Base-by-base conservation (phyloP, 2,113 vertebrate genomes). In the Sula dactylatra region DNA sequence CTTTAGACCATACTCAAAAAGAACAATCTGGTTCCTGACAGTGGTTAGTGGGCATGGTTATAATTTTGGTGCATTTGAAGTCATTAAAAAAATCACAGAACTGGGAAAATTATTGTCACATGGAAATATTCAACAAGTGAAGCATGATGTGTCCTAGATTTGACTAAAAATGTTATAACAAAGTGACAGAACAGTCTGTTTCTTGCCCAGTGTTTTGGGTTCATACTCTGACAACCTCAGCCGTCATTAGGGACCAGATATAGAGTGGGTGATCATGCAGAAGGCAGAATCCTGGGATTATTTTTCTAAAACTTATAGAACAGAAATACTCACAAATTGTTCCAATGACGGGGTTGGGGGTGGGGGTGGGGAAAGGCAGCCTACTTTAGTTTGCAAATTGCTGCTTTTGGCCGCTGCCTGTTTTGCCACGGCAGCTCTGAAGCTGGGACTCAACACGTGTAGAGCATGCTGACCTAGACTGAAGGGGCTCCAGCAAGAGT, bases 271-370 rank as follows among this genome's bases (percentile, higher is more conserved):
- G 7, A 66, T 24, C 55, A 65, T 3, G 10, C 5, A 49, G 42
- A 80, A 80, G 29, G 31, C 36, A 74, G 70, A 82, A 65, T 34
- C 5, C 24, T 56, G 24, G 7, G 4, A 73, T 26, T 61, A 16
- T 32, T 90, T 88, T 78, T 50, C 32, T 90, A 52, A 82, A 87
- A 77, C 0, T 1, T 88, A 7, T 3, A 45, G 31, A 87, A 50
- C 9, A 77, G 21, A 56, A 73, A 70, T n/a, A 70, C 5, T 34
- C 38, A 64, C 4, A 76, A 61, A 47, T 22, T 76, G 4, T 58
- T 56, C 9, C 82, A n/a, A 65, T 25, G 3, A 47, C 4, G 16
- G 16, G 5, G 4, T 7, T 5, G 1, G 13, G n/a, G n/a, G n/a
- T n/a, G n/a, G n/a, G n/a, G n/a, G n/a, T n/a, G n/a, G n/a, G n/a